Evolutionary conservation across 2,888 invertebrate species (phyloP), one percentile per base, ranked within the genome.

Genomic region (Chymomyza amoena): DNA sequence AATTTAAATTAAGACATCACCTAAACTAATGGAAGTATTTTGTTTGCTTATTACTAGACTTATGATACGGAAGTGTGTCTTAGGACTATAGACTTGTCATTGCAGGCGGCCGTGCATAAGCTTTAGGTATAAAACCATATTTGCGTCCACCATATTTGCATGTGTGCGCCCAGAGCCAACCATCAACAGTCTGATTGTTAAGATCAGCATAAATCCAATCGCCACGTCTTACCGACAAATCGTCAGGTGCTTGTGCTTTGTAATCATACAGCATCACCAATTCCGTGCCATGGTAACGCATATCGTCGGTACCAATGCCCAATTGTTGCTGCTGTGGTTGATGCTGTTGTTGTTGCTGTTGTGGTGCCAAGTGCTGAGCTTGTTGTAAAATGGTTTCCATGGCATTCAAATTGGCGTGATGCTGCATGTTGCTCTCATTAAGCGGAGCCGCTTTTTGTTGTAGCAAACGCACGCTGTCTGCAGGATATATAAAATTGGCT

Each of bases 151-250:
- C 39, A 45, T 96, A 96, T 92, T 97, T 97, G 9, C 97, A 98
- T 10, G 97, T 97, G 93, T 98, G 98, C 0, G 97, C 96, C 98
- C 97, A 98, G 76, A 97, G 93, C 97, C 96, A 98, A 51, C 98
- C 98, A 91, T 97, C 98, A 51, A 97, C 97, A 0, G 97, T 98
- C 92, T 98, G 98, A 93, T 97, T 97, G 84, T 95, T 95, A 63
- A 97, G 93, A 93, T 98, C 98, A 0, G 98, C 98, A 92, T 98
- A 98, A 79, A 98, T 97, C 97, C 97, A 97, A 90, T 98, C 98
- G 9, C 98, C 98, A 67, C 97, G 93, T 79, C 96, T 94, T 72
- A 98, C 97, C 6, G 97, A 96, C 69, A 98, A 92, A 92, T 98
- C 98, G 90, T 98, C 97, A 0, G 97, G 97, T 57, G 97, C 97